phyloP scores from a whole-genome alignment of 1,140 invertebrate species.

The Dryas iulia region DNA sequence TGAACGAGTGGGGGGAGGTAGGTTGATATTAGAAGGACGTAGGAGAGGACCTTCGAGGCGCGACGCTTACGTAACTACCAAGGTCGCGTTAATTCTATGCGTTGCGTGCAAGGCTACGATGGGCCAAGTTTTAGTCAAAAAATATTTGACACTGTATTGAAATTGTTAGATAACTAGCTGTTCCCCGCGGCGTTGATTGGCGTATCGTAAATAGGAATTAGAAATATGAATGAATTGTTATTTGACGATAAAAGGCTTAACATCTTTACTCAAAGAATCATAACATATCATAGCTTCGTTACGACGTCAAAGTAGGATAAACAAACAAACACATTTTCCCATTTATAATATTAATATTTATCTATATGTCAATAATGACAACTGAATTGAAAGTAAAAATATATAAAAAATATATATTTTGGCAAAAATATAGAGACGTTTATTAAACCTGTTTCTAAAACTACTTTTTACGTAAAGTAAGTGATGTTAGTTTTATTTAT shows the following conservation, averaged over 20 bases:
- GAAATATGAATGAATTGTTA: too few species aligned
- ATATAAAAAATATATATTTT: neutral
- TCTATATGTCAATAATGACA: neutral
- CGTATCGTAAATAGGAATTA: too few species aligned
- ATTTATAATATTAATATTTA: too few species aligned
- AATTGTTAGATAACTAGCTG: neutral
- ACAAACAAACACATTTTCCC: too few species aligned
- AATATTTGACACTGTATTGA: neutral
- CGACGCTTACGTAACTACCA: constrained; percentile 69
- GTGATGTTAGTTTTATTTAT: too few species aligned
- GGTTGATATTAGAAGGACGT: constrained; percentile 50
- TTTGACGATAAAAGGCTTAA: too few species aligned
- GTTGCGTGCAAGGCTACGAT: constrained; percentile 37
- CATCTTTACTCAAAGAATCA: too few species aligned
- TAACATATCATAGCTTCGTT: too few species aligned
- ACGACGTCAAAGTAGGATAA: too few species aligned
- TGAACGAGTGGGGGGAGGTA: constrained; percentile 36
- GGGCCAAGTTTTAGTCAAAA: constrained; percentile 2
- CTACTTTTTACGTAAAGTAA: neutral
- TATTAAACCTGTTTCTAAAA: neutral
- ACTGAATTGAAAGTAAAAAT: neutral
- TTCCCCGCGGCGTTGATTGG: too few species aligned
- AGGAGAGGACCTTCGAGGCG: constrained; percentile 57
- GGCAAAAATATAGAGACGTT: neutral
- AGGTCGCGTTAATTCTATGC: constrained; percentile 47